Evolutionary conservation across 2,797 vertebrate genomes (phyloP), one percentile per base, ranked within the genome.

Genomic region (Muscicapa striata): DNA sequence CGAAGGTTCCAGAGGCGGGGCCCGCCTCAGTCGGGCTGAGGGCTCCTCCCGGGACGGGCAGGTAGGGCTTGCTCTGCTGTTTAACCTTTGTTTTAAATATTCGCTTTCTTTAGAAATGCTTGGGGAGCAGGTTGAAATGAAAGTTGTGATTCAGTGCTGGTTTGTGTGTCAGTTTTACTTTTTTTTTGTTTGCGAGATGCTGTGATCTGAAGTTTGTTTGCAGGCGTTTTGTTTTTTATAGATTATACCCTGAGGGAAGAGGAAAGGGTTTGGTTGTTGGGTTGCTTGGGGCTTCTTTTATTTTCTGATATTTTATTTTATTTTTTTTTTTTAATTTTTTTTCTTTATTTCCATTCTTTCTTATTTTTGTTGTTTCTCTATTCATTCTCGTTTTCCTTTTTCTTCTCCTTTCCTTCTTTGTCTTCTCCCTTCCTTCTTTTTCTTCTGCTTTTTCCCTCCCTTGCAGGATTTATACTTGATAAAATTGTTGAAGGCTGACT

Each of bases 141-240:
- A 11, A 20, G 0, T 12, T 49, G 14, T 16, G 3, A 5, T 48
- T 64, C 11, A 1, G 1, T 20, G 1, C 0, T 14, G 13, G 0
- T 24, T 63, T n/a, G 2, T 58, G 15, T 5, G 4, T 4, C 0
- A 2, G 4, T 11, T 26, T 0, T 48, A 0, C 10, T 23, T 1
- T 14, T 0, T 34, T 63, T 22, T 6, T 27, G 0, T 19, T 29
- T 18, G 13, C 34, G 40, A 3, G 30, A 13, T 3, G 40, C 10
- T 59, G 46, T 21, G 34, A 21, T 10, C 7, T 0, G 7, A 14
- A 30, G 16, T 41, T 73, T 30, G 13, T 81, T 32, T 18, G 4
- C 0, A 0, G 36, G 30, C 3, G 3, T 52, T 19, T 0, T 14
- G 6, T 6, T 46, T 20, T 36, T 0, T 34, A 1, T 8, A 4